These are phyloP conservation scores for Ormyrus thymus DNA, from an alignment of 2,888 invertebrate species.

Conservation along the genomic window DNA sequence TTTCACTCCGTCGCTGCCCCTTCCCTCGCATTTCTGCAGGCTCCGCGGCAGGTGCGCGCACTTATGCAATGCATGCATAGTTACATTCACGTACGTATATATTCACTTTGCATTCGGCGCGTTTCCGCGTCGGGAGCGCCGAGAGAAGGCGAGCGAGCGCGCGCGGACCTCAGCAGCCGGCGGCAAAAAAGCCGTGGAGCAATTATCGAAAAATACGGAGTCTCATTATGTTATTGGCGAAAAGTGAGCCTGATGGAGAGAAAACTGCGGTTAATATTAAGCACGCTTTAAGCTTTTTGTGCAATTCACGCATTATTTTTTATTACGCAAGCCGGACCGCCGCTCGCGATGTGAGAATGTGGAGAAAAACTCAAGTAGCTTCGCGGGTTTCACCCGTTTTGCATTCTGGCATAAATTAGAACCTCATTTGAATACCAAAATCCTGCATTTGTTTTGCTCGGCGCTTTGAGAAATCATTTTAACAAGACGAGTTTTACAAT, in stretches of 20 bases:
- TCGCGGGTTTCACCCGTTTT: too few relatives aligned
- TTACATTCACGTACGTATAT: slow-evolving; percentile 13
- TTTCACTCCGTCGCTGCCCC: neutral
- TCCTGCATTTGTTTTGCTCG: too few relatives aligned
- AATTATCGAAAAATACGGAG: slow-evolving; percentile 30
- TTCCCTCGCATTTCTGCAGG: neutral
- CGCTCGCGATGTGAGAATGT: neutral
- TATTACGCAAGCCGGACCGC: slow-evolving; percentile 20
- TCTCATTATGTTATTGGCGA: slow-evolving; percentile 20
- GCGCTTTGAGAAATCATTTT: too few relatives aligned
- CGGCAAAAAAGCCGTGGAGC: neutral
- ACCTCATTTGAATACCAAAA: too few relatives aligned
- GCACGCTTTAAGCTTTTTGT: slow-evolving; percentile 19
- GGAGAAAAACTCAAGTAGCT: too few relatives aligned
- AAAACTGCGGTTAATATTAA: slow-evolving; percentile 31
- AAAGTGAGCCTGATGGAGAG: slow-evolving; percentile 29
- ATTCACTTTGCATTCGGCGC: slow-evolving; percentile 35
- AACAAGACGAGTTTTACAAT: too few relatives aligned
- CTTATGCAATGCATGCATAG: slow-evolving; percentile 32
- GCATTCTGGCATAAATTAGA: too few relatives aligned
- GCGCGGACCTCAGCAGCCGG: neutral
- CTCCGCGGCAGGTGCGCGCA: neutral
- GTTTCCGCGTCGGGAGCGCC: slow-evolving; percentile 20
- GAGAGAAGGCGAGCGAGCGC: neutral
- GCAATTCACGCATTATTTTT: slow-evolving; percentile 17